Evolutionary conservation across 2,888 invertebrate species (phyloP).

Genomic region (Cryptocheilus praepositus): DNA sequence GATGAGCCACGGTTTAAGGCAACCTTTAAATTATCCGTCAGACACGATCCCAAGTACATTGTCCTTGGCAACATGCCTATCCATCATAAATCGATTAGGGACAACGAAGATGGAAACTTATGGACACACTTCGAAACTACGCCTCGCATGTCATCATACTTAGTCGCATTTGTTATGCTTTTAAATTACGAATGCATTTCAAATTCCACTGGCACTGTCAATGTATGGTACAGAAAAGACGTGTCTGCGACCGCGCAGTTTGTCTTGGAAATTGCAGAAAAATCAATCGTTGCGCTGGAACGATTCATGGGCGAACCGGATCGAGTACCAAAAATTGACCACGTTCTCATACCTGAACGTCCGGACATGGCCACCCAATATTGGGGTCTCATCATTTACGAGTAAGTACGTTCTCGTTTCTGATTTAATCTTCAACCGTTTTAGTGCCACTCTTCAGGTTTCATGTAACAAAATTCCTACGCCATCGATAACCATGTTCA

Average conservation of each 20-base stretch:
- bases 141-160: slow-evolving; percentile 76
- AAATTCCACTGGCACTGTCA: slow-evolving; percentile 48
- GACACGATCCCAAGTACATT: slow-evolving; percentile 76
- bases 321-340: slow-evolving; percentile 82
- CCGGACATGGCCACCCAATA: slow-evolving; percentile 94
- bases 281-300: slow-evolving; percentile 75
- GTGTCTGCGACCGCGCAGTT: slow-evolving; percentile 54
- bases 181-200: slow-evolving; percentile 71
- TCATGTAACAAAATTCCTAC: too few relatives aligned
- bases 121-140: slow-evolving; percentile 54
- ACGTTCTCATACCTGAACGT: slow-evolving; percentile 90
- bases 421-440: too few relatives aligned
- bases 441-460: too few relatives aligned
- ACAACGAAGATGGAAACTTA: slow-evolving; percentile 15
- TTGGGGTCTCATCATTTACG: slow-evolving; percentile 91
- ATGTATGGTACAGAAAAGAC: slow-evolving; percentile 51
- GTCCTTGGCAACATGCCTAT: slow-evolving; percentile 71
- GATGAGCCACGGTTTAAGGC: slow-evolving; percentile 85
- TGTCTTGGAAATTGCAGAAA: slow-evolving; percentile 73
- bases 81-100: slow-evolving; percentile 5
- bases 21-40: slow-evolving; percentile 80
- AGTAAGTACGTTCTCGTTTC: slow-evolving; percentile 70
- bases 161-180: slow-evolving; percentile 78
- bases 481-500: too few relatives aligned
- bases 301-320: slow-evolving; percentile 39